Percentiles rank a stretch among this genome's conserved stretches.
phyloP scores from a whole-genome alignment of 2,113 vertebrate genomes.

The Hyperopisus bebe region DNA sequence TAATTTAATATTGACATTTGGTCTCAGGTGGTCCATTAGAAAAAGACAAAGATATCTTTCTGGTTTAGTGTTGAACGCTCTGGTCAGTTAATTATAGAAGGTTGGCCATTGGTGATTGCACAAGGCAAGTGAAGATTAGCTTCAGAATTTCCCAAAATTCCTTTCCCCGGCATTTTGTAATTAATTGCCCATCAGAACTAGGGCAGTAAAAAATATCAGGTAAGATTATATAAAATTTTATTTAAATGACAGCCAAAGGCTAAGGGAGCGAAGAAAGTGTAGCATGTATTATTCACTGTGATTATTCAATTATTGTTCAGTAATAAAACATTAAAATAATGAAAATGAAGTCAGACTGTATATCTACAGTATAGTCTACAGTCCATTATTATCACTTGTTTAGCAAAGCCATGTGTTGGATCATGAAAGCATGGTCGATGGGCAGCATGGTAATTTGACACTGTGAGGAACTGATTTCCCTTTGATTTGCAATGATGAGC shows the following conservation, averaged over 20 bases:
- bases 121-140: not conserved
- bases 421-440: not conserved
- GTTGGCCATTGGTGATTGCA: not conserved
- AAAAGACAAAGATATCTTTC: not conserved
- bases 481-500: not conserved
- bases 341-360: not conserved
- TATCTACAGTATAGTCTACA: not conserved
- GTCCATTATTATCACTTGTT: not conserved
- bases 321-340: not conserved
- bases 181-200: not conserved
- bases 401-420: not conserved
- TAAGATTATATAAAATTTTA: not conserved
- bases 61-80: not conserved
- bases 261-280: not conserved
- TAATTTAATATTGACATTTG: not conserved
- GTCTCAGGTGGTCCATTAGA: not conserved
- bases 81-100: not conserved
- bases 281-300: not conserved
- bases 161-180: not conserved
- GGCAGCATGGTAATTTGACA: not conserved
- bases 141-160: not conserved
- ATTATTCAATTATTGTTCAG: not conserved
- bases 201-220: not conserved
- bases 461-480: not conserved
- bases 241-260: not conserved